Evolutionary conservation across 2,797 vertebrate genomes (phyloP).

Genomic region (Scolopax bukidnonensis): DNA sequence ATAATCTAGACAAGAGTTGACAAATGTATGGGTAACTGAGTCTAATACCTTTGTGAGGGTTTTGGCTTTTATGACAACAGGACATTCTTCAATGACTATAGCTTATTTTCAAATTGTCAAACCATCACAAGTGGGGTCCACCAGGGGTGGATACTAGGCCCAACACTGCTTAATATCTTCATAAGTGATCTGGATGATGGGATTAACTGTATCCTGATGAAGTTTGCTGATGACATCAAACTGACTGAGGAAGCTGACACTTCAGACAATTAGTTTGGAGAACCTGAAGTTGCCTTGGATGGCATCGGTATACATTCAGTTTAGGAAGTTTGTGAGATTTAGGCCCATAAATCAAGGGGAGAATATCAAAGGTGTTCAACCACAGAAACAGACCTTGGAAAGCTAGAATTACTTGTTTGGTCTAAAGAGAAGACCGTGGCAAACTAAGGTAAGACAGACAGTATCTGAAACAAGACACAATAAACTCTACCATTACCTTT

Average conservation of each 20-base stretch:
- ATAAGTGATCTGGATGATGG: no score
- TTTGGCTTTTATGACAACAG: not conserved
- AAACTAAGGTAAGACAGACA: not conserved
- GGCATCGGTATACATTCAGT: not conserved
- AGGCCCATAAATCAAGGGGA: not conserved
- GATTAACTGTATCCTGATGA: no score
- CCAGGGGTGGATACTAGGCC: not conserved
- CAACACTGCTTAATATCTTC: no score
- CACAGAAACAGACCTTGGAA: not conserved
- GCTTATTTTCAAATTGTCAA: not conserved
- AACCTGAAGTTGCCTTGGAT: not conserved
- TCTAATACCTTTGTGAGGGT: not conserved
- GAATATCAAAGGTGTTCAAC: not conserved
- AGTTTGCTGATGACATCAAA: no score
- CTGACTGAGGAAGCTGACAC: no score
- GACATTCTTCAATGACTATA: not conserved
- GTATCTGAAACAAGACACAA: not conserved
- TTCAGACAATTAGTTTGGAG: not conserved
- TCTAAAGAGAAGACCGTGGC: not conserved
- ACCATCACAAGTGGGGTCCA: no score
- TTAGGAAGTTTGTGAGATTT: not conserved
- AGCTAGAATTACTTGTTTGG: not conserved
- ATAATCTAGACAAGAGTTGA: not conserved
- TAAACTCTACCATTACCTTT: not conserved
- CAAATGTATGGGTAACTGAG: not conserved